These are phyloP conservation scores for Watsonalla binaria DNA, from an alignment of 2,888 invertebrate species.

Conservation along the genomic window DNA sequence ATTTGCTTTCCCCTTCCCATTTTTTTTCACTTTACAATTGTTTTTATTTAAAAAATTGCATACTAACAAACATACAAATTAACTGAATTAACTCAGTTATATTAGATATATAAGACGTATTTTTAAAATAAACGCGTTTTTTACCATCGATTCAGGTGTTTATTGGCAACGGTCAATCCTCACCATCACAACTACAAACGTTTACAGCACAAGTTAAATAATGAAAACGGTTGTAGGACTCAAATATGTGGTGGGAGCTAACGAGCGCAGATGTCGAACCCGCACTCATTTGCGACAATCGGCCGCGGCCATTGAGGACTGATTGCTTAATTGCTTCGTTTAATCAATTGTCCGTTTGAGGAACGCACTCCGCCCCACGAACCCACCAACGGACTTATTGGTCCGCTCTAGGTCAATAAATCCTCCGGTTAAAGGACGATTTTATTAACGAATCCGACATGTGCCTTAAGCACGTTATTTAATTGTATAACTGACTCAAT, in stretches of 20 bases:
- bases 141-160: no score
- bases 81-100: no score
- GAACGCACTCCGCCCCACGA: slow-evolving; percentile 50
- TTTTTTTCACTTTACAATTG: no score
- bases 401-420: slow-evolving; percentile 62
- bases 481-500: slow-evolving; percentile 1
- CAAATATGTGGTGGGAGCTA: slow-evolving; percentile 1
- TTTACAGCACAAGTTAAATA: no score
- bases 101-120: no score
- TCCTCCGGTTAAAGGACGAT: slow-evolving; percentile 58
- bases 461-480: slow-evolving; percentile 14
- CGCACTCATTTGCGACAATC: slow-evolving; percentile 72
- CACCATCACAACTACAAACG: no score
- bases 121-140: no score
- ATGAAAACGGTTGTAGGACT: neutral
- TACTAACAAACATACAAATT: no score
- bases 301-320: slow-evolving; percentile 63
- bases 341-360: slow-evolving; percentile 76
- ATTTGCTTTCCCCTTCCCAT: no score
- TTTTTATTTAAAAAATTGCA: no score
- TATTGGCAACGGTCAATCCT: no score
- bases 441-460: slow-evolving; percentile 50
- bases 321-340: slow-evolving; percentile 78
- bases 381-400: slow-evolving; percentile 52
- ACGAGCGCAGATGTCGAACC: slow-evolving; percentile 52